Base-by-base conservation (phyloP, 2,113 vertebrate species). In the Ammodytes dubius region DNA sequence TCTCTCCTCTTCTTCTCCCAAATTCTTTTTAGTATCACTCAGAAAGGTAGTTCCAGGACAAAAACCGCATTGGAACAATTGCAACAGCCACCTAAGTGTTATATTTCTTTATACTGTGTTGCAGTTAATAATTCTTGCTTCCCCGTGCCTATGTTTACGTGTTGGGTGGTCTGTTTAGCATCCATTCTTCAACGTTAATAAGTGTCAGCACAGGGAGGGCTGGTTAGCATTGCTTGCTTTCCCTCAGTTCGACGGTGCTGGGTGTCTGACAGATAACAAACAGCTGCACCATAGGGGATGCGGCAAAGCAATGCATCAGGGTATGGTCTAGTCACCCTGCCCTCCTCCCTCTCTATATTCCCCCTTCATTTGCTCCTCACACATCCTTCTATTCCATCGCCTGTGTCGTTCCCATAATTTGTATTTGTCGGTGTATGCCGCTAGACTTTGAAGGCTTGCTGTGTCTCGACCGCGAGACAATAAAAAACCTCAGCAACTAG, bases 251-350 rank as follows among this genome's bases (percentile, higher is more conserved):
- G 61, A 72, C 58, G 70, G 59, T 57, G 56, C 83, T 46, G 71
- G 43, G 66, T 74, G 61, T 73, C 66, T 93, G 92, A 93, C 82
- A 89, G 76, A 88, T 91, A 93, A 92, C 88, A 91, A 92, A 92
- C 84, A 77, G 84, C 79, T 54, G 80, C 75, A 75, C 91, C 82
- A 90, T 70, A 60, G 85, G 86, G 82, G 77, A 86, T 59, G 74
- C 35, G 3, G 57, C 72, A 84, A 88, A 81, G 74, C 27, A 79
- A 92, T 92, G 82, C 78, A 90, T 94, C 89, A 89, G 74, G 71
- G 77, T 88, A 88, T 70, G 69, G 74, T 74, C 74, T 68, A 77
- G 75, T 89, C 90, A 54, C 74, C 66, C 37, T 86, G 56, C 50
- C 69, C 57, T 69, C 69, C 56, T 40, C 40, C 37, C 56, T 67